Conservation (phyloP, 2,888 invertebrate genomes). For the Trichopria drosophilae region DNA sequence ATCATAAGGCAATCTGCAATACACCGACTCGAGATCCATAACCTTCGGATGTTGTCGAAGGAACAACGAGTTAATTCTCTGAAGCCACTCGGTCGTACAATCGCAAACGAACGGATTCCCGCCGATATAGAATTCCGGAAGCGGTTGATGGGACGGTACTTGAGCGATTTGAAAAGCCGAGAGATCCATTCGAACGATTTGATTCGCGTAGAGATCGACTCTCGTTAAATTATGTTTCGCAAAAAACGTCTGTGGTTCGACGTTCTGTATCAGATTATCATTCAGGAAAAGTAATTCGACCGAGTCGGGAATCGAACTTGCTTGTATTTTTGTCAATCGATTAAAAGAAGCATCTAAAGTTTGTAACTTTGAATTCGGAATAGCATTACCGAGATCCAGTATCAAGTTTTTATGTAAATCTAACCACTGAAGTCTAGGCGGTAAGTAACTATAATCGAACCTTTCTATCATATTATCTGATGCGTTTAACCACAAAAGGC, state of each 20-base stretch:
- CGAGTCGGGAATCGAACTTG: slow-evolving; percentile 79
- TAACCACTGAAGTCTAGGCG: slow-evolving; percentile 81
- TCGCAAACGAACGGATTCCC: slow-evolving; percentile 94
- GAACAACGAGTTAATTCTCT: slow-evolving; percentile 83
- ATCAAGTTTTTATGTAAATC: slow-evolving; percentile 88
- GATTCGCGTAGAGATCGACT: slow-evolving; percentile 91
- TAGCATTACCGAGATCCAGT: slow-evolving; percentile 72
- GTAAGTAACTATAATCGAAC: slow-evolving; percentile 87
- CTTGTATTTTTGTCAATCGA: slow-evolving; percentile 75
- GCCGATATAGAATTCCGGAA: slow-evolving; percentile 90
- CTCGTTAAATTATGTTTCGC: slow-evolving; percentile 86
- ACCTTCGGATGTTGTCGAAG: slow-evolving; percentile 86
- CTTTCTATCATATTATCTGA: slow-evolving; percentile 86
- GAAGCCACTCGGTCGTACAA: slow-evolving; percentile 95
- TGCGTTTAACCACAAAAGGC: slow-evolving; percentile 85
- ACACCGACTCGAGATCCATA: slow-evolving; percentile 86
- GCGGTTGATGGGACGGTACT: slow-evolving; percentile 72
- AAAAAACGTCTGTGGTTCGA: slow-evolving; percentile 87
- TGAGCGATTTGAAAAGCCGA: slow-evolving; percentile 83
- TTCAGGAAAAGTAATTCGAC: slow-evolving; percentile 85
- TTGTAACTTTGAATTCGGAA: slow-evolving; percentile 73
- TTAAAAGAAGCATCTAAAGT: slow-evolving; percentile 91
- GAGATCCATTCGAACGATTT: slow-evolving; percentile 86
- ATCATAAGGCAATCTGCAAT: slow-evolving; percentile 85
- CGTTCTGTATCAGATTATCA: slow-evolving; percentile 82